These are phyloP conservation scores for Poeciliopsis gracilis DNA, from an alignment of 2,797 vertebrate genomes.

Conservation along the genomic window DNA sequence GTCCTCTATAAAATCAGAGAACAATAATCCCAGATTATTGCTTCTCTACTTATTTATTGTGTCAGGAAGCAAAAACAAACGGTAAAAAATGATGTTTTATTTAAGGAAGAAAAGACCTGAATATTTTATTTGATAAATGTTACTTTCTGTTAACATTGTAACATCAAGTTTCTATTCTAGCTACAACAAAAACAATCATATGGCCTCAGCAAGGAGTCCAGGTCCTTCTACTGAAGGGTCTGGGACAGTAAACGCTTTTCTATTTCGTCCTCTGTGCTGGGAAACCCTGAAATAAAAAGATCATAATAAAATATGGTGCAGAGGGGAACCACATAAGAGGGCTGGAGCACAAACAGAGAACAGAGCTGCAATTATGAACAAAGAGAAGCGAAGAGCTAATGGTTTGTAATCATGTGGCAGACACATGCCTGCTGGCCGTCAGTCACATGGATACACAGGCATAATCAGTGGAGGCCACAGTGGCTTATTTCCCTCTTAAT, in stretches of 20 bases:
- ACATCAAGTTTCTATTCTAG: background rate
- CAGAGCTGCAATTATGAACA: background rate
- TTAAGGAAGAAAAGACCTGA: background rate
- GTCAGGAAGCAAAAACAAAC: background rate
- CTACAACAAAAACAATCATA: background rate
- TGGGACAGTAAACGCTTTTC: constrained; percentile 32
- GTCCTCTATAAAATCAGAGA: background rate
- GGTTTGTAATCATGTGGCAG: constrained; percentile 23
- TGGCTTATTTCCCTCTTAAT: background rate
- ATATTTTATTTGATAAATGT: background rate
- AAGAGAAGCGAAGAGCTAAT: constrained; percentile 19
- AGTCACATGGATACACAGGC: constrained; percentile 12
- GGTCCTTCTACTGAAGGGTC: constrained; percentile 30
- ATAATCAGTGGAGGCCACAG: constrained; percentile 11
- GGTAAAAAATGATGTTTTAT: background rate
- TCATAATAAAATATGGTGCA: background rate
- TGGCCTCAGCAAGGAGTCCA: constrained; percentile 4
- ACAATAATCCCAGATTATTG: background rate
- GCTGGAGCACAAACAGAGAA: background rate
- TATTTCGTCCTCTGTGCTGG: constrained; percentile 34
- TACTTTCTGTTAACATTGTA: background rate
- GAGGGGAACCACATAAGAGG: constrained; percentile 8
- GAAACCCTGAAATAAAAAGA: constrained; percentile 43
- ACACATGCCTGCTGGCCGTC: constrained; percentile 2
- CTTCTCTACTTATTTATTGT: background rate